Evolutionary conservation across 1,140 invertebrate species (phyloP).

Genomic region (Apis dorsata): DNA sequence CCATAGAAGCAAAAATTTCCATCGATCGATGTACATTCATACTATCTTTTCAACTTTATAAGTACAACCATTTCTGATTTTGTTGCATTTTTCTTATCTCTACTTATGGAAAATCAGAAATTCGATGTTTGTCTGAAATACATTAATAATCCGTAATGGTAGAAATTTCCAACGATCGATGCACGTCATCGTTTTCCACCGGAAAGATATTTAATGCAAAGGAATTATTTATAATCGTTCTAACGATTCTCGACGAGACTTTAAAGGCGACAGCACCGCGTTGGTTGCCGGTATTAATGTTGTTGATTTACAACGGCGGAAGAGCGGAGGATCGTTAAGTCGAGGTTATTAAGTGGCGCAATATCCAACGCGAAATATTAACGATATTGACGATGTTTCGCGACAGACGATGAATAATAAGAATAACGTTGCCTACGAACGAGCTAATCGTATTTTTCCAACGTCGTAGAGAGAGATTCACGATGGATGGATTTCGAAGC

Average conservation of each 20-base stretch:
- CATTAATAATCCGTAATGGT: too few relatives aligned
- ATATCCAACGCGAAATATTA: slow-evolving; percentile 47
- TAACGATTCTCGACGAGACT: slow-evolving; percentile 25
- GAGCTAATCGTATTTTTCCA: slow-evolving; percentile 22
- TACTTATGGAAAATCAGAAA: too few relatives aligned
- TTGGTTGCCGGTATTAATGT: slow-evolving; percentile 54
- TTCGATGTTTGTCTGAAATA: too few relatives aligned
- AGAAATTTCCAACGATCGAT: too few relatives aligned
- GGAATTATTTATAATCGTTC: background rate
- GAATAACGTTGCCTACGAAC: slow-evolving; percentile 26
- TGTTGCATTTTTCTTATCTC: too few relatives aligned
- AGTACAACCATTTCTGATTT: too few relatives aligned
- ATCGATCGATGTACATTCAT: too few relatives aligned
- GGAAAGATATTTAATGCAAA: too few relatives aligned
- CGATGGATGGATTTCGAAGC: background rate
- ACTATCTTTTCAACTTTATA: too few relatives aligned
- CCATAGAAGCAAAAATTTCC: too few relatives aligned
- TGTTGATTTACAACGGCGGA: slow-evolving; percentile 58
- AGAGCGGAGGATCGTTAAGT: slow-evolving; percentile 47
- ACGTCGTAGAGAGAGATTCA: background rate
- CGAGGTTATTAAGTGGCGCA: slow-evolving; percentile 59
- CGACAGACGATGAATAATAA: background rate
- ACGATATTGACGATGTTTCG: slow-evolving; percentile 58
- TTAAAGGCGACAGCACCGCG: slow-evolving; percentile 22
- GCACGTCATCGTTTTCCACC: too few relatives aligned